Evolutionary conservation across 2,888 invertebrate species (phyloP), one percentile per base, ranked within the genome.

Genomic region (Drosophila niveifrons): DNA sequence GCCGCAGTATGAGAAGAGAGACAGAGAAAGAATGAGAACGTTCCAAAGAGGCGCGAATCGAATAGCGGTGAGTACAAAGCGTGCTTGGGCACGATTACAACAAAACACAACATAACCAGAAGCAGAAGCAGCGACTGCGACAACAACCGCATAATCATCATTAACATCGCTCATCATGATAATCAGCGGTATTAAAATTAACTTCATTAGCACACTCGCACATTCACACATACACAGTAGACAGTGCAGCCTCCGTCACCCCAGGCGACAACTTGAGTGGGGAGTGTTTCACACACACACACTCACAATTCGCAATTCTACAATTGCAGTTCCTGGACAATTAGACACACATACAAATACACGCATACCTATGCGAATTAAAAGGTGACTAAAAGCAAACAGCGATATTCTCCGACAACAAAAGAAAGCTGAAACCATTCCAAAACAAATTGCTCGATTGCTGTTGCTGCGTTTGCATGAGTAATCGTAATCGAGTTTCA

Each of bases 51-150:
- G 52, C 31, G 8, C 46, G 31, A 61, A 53, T 65, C 57, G 47
- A 67, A 57, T 58, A 68, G 67, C 89, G 85, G 75, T 72, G 69
- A 67, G 72, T 65, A 89, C 82, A 88, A 83, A 89, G 89, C 68
- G 47, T 46, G 58, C 62, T 9, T 39, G 28, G 48, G 17, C 47
- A 55, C 28, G 18, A 72, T 36, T 29, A 48, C 23, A 53, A 62
- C 43, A 71, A 46, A 34, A 36, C 4, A 36, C 36, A 36, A 28
- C 58, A 15, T 18, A 56, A 36, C 17, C 17, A 65, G 52, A 28
- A 66, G 43, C 13, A 63, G 53, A 28, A 64, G 31, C 36, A 39
- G 47, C 15, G 23, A 13, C 43, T 51, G 8, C 31, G 55, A 47
- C 46, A 64, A 59, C 51, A 56, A 15, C n/a, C 43, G 31, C 29